Percentiles rank a stretch among this genome's conserved stretches.
Evolutionary conservation across 1,140 invertebrate genomes (phyloP).

Genomic region (Drosophila prosaltans): DNA sequence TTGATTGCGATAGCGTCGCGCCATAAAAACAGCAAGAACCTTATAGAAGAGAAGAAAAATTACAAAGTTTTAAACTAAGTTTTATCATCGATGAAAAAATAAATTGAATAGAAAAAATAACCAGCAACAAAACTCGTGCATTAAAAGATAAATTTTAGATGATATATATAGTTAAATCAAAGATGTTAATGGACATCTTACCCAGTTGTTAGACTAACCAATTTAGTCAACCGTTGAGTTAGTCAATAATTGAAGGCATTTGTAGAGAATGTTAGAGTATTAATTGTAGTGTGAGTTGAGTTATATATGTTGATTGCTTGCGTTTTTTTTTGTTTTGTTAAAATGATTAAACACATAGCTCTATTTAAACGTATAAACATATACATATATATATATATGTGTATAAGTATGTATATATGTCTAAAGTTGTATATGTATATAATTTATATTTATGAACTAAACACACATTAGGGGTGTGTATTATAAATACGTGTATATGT

Average conservation of each 20-base stretch:
- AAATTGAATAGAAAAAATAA: background rate
- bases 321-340: conserved; percentile 48
- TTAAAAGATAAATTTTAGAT: background rate
- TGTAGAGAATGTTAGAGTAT: conserved; percentile 18
- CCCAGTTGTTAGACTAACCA: conserved; percentile 26
- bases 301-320: conserved; percentile 69
- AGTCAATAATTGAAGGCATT: conserved; percentile 29
- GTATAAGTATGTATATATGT: conserved; percentile 63
- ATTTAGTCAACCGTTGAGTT: conserved; percentile 45
- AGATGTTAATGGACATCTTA: conserved; percentile 18
- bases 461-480: conserved; percentile 36
- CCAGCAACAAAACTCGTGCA: conserved; percentile 12
- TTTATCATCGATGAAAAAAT: background rate
- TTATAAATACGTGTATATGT: conserved; percentile 52
- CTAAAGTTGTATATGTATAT: conserved; percentile 57
- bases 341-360: conserved; percentile 60
- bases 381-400: conserved; percentile 55
- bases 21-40: conserved; percentile 90
- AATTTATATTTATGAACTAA: conserved; percentile 56
- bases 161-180: too few relatives aligned
- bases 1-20: conserved; percentile 89
- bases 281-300: conserved; percentile 40
- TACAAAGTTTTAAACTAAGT: too few relatives aligned
- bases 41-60: conserved; percentile 67
- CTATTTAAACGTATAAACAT: conserved; percentile 41